Evolutionary conservation across 2,113 vertebrate species (phyloP), one percentile per base, ranked within the genome.

Genomic region (Pedionomus torquatus): DNA sequence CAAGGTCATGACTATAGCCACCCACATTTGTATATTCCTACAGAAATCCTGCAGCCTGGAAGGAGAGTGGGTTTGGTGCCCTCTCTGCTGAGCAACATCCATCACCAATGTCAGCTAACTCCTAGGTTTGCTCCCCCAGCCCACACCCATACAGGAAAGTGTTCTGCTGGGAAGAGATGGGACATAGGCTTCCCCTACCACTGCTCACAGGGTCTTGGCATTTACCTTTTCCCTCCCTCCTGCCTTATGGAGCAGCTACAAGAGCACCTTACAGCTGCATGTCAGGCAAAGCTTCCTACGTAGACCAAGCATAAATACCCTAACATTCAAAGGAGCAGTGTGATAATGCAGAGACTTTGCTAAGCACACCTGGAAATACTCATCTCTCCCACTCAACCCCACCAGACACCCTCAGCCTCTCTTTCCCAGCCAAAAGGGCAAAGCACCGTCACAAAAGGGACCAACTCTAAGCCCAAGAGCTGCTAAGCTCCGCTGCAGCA

Each of bases 261-360:
- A 30, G 51, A 74, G 43, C 39, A 33, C 55, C 48, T 44, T 25
- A 57, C 0, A 0, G 30, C 44, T 52, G 64, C 17, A 35, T 71
- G 71, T 57, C 78, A 44, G 37, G 33, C 0, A 0, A 75, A 69
- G 37, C 64, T 70, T 88, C 71, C 71, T 52, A n/a, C 0, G 0
- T 4, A 58, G 17, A 46, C 28, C 33, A 58, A 77, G 39, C 37
- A 49, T 46, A 58, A 51, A 33, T 39, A 41, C 71, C 51, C 37
- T 14, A 54, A 71, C n/a, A 71, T 46, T 48, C 37, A 65, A 71
- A 51, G 0, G 0, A 88, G 58, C 39, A 46, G 58, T 1, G 0
- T 60, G 44, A 2, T 88, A 60, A 78, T 3, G 4, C 23, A 71
- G 33, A 31, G 30, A 24, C 39, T 71, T 66, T 66, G n/a, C 58